Percentiles rank a stretch among this genome's conserved stretches.
Conservation (phyloP, 35 echinoderm and acorn worm species). For the Apostichopus californicus region DNA sequence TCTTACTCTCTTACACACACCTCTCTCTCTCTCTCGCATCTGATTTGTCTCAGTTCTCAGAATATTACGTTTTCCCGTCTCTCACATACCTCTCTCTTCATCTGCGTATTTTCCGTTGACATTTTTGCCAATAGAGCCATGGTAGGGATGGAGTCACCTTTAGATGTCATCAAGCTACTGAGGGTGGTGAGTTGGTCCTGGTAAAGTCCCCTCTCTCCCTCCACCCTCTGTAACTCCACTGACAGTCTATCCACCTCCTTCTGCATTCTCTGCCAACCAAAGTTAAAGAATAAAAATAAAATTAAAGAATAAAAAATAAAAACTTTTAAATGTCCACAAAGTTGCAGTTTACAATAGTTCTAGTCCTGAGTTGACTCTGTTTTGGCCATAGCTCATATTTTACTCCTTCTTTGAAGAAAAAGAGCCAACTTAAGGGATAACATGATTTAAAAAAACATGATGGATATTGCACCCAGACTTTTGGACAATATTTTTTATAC, state of each 20-base stretch:
- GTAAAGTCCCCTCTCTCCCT: not conserved
- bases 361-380: too few species aligned
- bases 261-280: constrained; percentile 9
- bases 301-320: not conserved
- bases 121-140: constrained; percentile 30
- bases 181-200: constrained; percentile 8
- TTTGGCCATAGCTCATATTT: too few species aligned
- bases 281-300: not conserved
- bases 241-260: constrained; percentile 7
- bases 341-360: too few species aligned
- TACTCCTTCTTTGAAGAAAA: too few species aligned
- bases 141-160: not conserved
- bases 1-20: too few species aligned
- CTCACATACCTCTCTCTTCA: constrained; percentile 69
- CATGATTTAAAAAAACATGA: too few species aligned
- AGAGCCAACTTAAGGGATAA: too few species aligned
- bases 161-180: not conserved
- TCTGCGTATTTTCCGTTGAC: constrained; percentile 44
- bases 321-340: not conserved
- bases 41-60: too few species aligned
- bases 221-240: not conserved
- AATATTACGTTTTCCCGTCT: not conserved
- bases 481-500: not conserved
- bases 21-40: too few species aligned
- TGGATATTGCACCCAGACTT: too few species aligned